Percentiles rank a stretch among this genome's conserved stretches.
Conservation (phyloP, 1,140 invertebrate genomes). For the Hermetia illucens region DNA sequence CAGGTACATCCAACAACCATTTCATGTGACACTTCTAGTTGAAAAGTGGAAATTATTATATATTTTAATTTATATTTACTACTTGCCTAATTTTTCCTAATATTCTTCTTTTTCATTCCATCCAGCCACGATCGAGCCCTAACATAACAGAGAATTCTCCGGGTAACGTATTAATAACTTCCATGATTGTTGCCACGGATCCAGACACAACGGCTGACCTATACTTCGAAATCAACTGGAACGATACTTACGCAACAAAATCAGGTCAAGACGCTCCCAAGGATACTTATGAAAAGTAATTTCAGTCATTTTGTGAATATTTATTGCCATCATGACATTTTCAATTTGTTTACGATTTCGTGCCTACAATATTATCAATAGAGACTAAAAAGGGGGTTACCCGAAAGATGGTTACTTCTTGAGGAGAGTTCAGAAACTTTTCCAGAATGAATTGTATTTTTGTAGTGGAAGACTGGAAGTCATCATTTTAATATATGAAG, state of each 20-base stretch:
- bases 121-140: constrained; percentile 28
- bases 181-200: constrained; percentile 34
- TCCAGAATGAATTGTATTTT: too few relatives aligned
- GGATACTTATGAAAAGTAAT: constrained; percentile 23
- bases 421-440: too few relatives aligned
- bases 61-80: too few relatives aligned
- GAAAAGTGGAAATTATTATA: not conserved
- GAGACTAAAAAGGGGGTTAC: too few relatives aligned
- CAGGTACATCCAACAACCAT: too few relatives aligned
- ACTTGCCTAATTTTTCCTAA: not conserved
- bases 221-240: constrained; percentile 38
- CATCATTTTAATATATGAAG: too few relatives aligned
- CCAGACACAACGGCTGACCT: constrained; percentile 37
- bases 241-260: constrained; percentile 36
- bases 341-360: not conserved
- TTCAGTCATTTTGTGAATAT: not conserved
- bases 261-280: constrained; percentile 26
- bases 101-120: not conserved
- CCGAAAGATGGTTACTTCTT: too few relatives aligned
- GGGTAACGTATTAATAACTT: constrained; percentile 25
- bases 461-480: too few relatives aligned
- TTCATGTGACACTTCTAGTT: too few relatives aligned
- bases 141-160: constrained; percentile 37
- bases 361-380: too few relatives aligned
- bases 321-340: not conserved